phyloP scores from a whole-genome alignment of 2,888 invertebrate genomes.

The Noctua janthina region DNA sequence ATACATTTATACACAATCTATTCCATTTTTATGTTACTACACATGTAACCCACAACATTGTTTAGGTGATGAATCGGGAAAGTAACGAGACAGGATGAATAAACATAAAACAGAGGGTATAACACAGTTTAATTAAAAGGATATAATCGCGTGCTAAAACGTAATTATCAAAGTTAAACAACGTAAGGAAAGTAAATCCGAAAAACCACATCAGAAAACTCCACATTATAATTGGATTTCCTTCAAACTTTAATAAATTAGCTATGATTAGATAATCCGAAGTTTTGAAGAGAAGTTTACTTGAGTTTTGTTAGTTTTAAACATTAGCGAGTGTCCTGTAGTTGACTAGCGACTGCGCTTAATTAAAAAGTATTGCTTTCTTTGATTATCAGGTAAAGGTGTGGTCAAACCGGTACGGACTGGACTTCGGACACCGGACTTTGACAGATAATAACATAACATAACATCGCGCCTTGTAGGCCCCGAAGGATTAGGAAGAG shows the following conservation, averaged over 20 bases:
- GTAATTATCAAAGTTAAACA: constrained; percentile 14
- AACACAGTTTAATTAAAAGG: neutral
- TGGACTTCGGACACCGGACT: neutral
- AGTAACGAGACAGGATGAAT: neutral
- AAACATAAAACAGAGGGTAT: neutral
- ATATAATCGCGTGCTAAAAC: constrained; percentile 9
- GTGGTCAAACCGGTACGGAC: neutral
- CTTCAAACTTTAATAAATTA: constrained; percentile 42
- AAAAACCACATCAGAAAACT: constrained; percentile 20
- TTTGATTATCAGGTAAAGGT: neutral
- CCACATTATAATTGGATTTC: constrained; percentile 48
- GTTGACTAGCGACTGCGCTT: neutral
- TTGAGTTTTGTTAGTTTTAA: constrained; percentile 47
- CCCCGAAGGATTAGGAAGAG: neutral
- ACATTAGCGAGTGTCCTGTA: constrained; percentile 16
- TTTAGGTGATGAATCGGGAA: neutral
- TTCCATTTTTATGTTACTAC: too few species aligned
- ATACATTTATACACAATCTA: too few species aligned
- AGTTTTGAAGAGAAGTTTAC: constrained; percentile 25
- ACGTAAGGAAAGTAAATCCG: constrained; percentile 11
- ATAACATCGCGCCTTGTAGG: neutral
- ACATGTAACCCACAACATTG: too few species aligned
- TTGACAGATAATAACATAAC: neutral
- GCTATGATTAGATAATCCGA: constrained; percentile 22
- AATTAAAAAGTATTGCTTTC: constrained; percentile 1